Base-by-base conservation (phyloP, 2,797 vertebrate species). In the Antennarius maculatus region DNA sequence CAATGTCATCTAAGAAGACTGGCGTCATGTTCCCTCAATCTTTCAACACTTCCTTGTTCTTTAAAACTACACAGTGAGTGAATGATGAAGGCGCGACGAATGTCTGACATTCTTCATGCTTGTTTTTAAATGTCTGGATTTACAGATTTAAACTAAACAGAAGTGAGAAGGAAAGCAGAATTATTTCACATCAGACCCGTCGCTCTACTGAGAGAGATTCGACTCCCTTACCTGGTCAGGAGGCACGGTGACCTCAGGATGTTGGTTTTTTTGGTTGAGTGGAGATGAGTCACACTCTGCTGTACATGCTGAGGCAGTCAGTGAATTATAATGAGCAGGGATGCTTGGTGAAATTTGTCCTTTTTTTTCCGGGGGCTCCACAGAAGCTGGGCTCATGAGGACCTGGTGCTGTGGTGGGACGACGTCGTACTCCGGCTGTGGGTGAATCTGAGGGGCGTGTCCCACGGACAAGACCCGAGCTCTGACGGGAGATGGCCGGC, bases 401-500 rank as follows among this genome's bases (percentile, higher is more conserved):
- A 64, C 69, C 49, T 54, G 79, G 71, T 80, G 82, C 66, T 66
- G 66, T 69, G 60, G 54, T 10, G 60, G 54, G 50, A 7, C 41
- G 23, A 43, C 39, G 9, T 51, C 9, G 7, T 7, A 7, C 13
- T 80, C 84, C 17, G 79, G 73, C 6, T 69, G 85, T 0, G 48
- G 54, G 2, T 91, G 90, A 13, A 89, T 69, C 6, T 86, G 81
- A 8, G 70, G 57, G 23, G 10, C 11, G 74, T 77, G 61, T 18
- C 81, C 74, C 0, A 77, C 27, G 17, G 85, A 76, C 11, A 55
- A 34, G 10, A 77, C 72, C 51, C 80, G 89, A 6, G 53, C 71
- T n/a, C 78, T 81, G 61, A 86, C 3, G 0, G 91, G 85, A 2
- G 88, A 86, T 1, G 88, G 83, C 23, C 93, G 91, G 6, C 91